Conservation (phyloP, 2,797 vertebrate species). For the Smutsia gigantea region DNA sequence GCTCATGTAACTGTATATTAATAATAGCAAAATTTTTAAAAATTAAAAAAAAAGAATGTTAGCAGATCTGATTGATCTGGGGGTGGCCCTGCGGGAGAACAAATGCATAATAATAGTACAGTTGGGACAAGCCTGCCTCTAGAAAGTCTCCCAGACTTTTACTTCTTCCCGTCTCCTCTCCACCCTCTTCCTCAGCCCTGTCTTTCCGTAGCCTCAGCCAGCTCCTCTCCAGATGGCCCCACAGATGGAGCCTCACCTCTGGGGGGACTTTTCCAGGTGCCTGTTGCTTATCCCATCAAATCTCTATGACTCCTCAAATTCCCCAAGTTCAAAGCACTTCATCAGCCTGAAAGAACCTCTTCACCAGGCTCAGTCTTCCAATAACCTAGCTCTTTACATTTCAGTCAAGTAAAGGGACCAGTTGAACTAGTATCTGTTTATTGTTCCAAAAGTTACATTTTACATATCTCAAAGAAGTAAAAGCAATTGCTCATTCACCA, state of each 20-base stretch:
- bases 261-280: not conserved
- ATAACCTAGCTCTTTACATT: not conserved
- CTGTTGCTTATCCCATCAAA: not conserved
- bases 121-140: not conserved
- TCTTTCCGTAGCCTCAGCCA: not conserved
- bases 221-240: not conserved
- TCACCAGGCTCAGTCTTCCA: not conserved
- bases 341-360: not conserved
- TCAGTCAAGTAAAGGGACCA: not conserved
- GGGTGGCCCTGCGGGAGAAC: not conserved
- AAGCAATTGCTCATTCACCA: slow-evolving; percentile 14
- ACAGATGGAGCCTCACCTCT: not conserved
- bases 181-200: not conserved
- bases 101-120: not conserved
- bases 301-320: not conserved
- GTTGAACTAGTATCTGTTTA: not conserved
- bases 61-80: not conserved
- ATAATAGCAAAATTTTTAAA: too few species aligned
- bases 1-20: too few species aligned
- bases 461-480: not conserved
- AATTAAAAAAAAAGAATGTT: not conserved
- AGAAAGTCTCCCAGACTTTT: not conserved
- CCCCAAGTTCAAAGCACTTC: not conserved
- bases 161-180: not conserved
- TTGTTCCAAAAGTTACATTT: not conserved